Evolutionary conservation across 2,113 vertebrate genomes (phyloP).

Genomic region (Sus scrofa): DNA sequence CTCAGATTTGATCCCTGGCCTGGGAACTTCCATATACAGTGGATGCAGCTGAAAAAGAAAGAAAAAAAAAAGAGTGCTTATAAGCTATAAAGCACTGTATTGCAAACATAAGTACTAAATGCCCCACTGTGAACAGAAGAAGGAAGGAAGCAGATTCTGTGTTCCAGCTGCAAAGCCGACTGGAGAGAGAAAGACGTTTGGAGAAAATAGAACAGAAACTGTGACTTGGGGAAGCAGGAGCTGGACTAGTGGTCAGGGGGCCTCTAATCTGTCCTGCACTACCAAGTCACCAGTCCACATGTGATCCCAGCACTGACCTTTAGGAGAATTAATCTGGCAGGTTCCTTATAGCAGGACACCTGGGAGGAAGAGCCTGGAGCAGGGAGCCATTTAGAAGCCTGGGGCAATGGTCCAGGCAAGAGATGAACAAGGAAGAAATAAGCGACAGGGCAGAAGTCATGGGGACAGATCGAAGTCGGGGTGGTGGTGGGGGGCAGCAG

Average conservation of each 20-base stretch:
- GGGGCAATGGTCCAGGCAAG: background rate
- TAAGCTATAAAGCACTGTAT: background rate
- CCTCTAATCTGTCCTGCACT: background rate
- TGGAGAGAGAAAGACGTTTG: background rate
- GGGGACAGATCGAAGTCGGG: background rate
- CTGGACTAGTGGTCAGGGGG: background rate
- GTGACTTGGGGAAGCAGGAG: background rate
- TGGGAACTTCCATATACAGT: too few species aligned
- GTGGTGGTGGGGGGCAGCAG: too few species aligned
- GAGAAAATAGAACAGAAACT: constrained; percentile 20
- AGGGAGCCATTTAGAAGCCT: background rate
- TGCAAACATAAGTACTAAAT: background rate
- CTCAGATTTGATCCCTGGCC: too few species aligned
- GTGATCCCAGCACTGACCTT: background rate
- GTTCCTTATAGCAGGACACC: background rate
- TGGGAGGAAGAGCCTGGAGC: background rate
- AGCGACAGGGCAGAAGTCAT: background rate
- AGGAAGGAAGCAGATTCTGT: background rate
- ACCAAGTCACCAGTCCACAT: background rate
- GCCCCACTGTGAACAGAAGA: background rate
- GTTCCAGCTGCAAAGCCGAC: background rate
- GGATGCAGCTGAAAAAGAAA: too few species aligned
- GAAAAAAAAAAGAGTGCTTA: background rate
- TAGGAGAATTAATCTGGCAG: background rate
- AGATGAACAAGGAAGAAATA: background rate